Evolutionary conservation across 2,888 invertebrate species (phyloP).

Genomic region (Nipponacmea schrenckii): DNA sequence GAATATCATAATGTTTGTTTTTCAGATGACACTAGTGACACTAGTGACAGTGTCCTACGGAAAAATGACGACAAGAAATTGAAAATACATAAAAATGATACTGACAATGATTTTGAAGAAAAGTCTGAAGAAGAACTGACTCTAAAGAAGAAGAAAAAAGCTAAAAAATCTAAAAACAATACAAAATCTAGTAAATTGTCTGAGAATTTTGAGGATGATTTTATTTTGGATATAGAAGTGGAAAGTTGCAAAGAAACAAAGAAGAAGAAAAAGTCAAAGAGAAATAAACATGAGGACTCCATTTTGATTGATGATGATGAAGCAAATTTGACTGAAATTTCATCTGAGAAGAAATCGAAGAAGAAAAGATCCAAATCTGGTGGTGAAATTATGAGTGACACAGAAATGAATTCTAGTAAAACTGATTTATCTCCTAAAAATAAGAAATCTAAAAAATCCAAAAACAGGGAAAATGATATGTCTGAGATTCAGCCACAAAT

Average conservation of each 20-base stretch:
- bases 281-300: conserved; percentile 11
- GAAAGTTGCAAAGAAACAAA: not conserved
- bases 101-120: conserved; percentile 12
- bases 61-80: no score
- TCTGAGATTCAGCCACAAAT: conserved; percentile 23
- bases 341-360: conserved; percentile 20
- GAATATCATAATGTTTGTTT: no score
- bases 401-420: conserved; percentile 17
- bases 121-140: not conserved
- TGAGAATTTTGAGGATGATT: not conserved
- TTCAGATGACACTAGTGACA: no score
- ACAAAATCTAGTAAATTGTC: no score
- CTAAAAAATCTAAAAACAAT: no score
- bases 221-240: not conserved
- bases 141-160: no score
- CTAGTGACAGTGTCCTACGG: no score
- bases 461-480: conserved; percentile 10
- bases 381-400: not conserved
- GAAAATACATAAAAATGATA: not conserved
- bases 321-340: conserved; percentile 6
- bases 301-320: conserved; percentile 10
- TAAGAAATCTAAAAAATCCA: conserved; percentile 19
- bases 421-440: conserved; percentile 8
- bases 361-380: conserved; percentile 13
- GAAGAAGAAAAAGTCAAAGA: conserved; percentile 11